Evolutionary conservation across 2,888 invertebrate species (phyloP), one percentile per base, ranked within the genome.

Genomic region (Hirtodrosophila confusa): DNA sequence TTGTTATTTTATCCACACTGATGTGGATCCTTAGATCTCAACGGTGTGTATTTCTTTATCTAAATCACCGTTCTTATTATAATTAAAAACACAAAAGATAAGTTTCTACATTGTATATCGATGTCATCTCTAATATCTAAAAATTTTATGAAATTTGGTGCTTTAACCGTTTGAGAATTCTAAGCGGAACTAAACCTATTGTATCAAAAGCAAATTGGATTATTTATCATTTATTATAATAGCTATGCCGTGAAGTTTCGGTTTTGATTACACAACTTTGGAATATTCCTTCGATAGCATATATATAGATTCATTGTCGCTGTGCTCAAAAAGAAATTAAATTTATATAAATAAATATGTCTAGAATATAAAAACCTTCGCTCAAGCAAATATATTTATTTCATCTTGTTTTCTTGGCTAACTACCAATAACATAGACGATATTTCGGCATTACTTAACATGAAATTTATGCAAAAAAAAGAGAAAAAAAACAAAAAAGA

Each of bases 391-490:
- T 17, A 31, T 24, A 39, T 39, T 45, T 47, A 36, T 37, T 23
- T n/a, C 24, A 49, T 39, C 11, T 36, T 40, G 31, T 41, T 74
- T 85, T 86, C 65, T 80, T 80, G 80, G 80, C 80, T 54, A 83
- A 83, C 86, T 73, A 86, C 80, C 86, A 80, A 74, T 6, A 65
- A 49, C 78, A 71, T 78, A 57, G 66, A 64, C 66, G 63, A 58
- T 60, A 47, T 66, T 80, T 69, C 69, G 43, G 63, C 86, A 86
- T 80, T 80, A 80, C 86, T 80, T 75, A 83, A 80, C 76, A 73
- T 69, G 40, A 73, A 69, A 80, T 83, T 73, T 84, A 80, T 79
- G 78, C 84, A 17, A 17, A 17, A 17, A 17, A 17, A 17, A n/a
- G n/a, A n/a, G n/a, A 17, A 17, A 17, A 17, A 17, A 1, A 17